Evolutionary conservation across 2,797 vertebrate genomes (phyloP), one percentile per base, ranked within the genome.

Genomic region (Euphonia xanthogaster): DNA sequence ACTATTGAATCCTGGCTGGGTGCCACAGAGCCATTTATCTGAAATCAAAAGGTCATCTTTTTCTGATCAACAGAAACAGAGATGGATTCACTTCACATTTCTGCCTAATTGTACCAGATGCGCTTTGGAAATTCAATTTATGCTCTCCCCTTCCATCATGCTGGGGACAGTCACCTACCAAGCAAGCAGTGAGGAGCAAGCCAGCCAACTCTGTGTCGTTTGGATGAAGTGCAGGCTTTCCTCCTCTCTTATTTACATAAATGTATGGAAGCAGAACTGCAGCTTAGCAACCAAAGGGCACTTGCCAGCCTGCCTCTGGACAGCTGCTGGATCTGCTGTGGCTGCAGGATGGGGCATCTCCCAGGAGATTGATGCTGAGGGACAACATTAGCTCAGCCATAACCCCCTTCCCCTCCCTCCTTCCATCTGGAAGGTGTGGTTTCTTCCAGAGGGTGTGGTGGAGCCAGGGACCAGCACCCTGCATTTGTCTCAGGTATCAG

Each of bases 21-120:
- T 78, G 87, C 93, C 92, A 90, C 57, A 27, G 40, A 66, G 62
- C 63, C 86, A 94, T 95, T 96, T 91, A 91, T 90, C 53, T 86
- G 78, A 94, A 95, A 94, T 92, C 70, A 92, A 91, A 94, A 88
- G 94, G 81, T 88, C 91, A 90, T 95, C 13, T 31, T 91, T 94
- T 94, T 94, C 5, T 1, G 63, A 94, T 95, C 87, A 88, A 55
- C 1, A 3, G 92, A 94, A 91, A 85, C 72, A 28, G 58, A 67
- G 88, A 91, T 66, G 77, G 75, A 85, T 68, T 84, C 87, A 58
- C 79, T 83, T 88, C 84, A 71, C 78, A 58, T 80, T 82, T 85
- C 76, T 87, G 76, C 85, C 61, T 94, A 79, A 91, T 86, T 75
- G 63, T 50, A 75, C 54, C 88, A 95, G 86, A 83, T 27, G 37